A percentile compares a stretch with the other conserved stretches of the same genome.
phyloP scores from a whole-genome alignment of 1,140 invertebrate genomes.

The Drosophila leontia region DNA sequence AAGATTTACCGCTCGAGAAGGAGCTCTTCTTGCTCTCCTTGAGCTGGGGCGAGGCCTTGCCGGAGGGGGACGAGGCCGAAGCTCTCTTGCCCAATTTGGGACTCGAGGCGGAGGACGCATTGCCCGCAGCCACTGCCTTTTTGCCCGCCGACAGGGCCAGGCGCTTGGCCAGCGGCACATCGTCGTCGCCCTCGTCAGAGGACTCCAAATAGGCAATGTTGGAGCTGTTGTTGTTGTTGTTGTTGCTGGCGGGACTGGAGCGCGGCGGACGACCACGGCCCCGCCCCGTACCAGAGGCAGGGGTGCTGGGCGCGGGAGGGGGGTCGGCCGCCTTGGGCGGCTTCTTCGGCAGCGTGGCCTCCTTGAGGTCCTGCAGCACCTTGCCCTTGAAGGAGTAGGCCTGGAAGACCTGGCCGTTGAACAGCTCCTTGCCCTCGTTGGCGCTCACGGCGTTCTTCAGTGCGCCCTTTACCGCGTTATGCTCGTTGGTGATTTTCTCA shows the following conservation, averaged over 20 bases:
- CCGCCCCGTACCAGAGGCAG: slow-evolving; percentile 37
- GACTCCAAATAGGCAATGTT: slow-evolving; percentile 80
- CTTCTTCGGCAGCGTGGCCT: slow-evolving; percentile 86
- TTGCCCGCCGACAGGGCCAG: slow-evolving; percentile 70
- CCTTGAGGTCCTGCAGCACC: slow-evolving; percentile 78
- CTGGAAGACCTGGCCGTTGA: slow-evolving; percentile 87
- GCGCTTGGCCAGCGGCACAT: slow-evolving; percentile 82
- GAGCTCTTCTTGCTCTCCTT: slow-evolving; percentile 49
- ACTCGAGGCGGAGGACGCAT: not conserved
- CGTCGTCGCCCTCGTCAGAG: slow-evolving; percentile 83
- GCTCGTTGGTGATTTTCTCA: slow-evolving; percentile 87
- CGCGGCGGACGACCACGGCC: slow-evolving; percentile 58
- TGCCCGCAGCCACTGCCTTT: slow-evolving; percentile 57
- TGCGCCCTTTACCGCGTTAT: slow-evolving; percentile 87
- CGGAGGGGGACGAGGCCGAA: slow-evolving; percentile 17
- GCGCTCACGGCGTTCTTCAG: slow-evolving; percentile 86
- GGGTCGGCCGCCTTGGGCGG: slow-evolving; percentile 75
- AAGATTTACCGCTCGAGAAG: slow-evolving; percentile 18
- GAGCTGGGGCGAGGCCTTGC: slow-evolving; percentile 54
- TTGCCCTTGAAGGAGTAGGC: slow-evolving; percentile 85
- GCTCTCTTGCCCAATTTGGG: slow-evolving; percentile 50
- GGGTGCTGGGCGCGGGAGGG: slow-evolving; percentile 6
- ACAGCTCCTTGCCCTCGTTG: slow-evolving; percentile 87
- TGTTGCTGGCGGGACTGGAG: slow-evolving; percentile 5
- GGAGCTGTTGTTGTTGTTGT: slow-evolving; percentile 17